These are phyloP conservation scores for Scaeva pyrastri DNA, from an alignment of 2,888 invertebrate species.

Conservation along the genomic window DNA sequence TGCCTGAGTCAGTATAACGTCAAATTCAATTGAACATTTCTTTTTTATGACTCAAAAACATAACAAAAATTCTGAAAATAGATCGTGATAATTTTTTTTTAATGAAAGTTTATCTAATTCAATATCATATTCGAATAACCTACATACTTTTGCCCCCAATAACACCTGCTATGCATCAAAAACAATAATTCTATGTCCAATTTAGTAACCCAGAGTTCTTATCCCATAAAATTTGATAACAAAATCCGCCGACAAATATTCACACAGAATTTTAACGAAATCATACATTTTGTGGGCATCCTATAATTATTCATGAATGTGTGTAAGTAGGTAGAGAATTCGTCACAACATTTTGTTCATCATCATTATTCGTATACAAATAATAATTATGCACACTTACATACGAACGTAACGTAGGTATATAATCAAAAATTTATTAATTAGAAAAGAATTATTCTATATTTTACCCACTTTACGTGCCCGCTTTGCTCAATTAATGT, in stretches of 20 bases:
- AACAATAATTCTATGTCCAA: not conserved
- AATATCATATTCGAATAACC: not conserved
- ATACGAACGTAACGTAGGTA: too few relatives aligned
- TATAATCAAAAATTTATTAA: conserved; percentile 44
- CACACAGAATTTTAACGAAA: conserved; percentile 46
- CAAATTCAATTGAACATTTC: too few relatives aligned
- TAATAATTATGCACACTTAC: too few relatives aligned
- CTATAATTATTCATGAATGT: not conserved
- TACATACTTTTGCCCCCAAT: not conserved
- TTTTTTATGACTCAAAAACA: too few relatives aligned
- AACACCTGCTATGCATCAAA: not conserved
- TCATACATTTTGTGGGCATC: not conserved
- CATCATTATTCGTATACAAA: not conserved
- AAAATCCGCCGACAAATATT: conserved; percentile 27
- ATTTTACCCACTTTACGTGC: conserved; percentile 58
- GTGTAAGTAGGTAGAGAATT: not conserved
- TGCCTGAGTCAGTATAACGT: too few relatives aligned
- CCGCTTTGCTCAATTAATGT: conserved; percentile 15
- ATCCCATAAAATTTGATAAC: conserved; percentile 11
- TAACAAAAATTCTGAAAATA: not conserved
- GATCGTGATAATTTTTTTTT: not conserved
- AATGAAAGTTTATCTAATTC: not conserved
- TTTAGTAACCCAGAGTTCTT: not conserved
- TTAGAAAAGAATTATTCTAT: conserved; percentile 40
- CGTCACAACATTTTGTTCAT: conserved; percentile 19